Evolutionary conservation across 2,888 invertebrate species (phyloP).

Genomic region (Watsonalla cultraria): DNA sequence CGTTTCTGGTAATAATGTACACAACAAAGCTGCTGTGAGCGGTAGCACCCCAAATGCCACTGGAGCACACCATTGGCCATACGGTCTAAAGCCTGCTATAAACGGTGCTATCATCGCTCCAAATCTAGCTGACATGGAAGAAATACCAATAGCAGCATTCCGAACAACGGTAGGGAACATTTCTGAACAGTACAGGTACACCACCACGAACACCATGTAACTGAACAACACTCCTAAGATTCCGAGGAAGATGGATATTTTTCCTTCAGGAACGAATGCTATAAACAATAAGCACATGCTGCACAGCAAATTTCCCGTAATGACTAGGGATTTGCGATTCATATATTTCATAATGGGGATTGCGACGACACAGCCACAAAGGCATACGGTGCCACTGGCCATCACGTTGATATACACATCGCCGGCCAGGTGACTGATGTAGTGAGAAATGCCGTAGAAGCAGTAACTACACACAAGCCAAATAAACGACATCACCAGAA

Average conservation of each 20-base stretch:
- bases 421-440: constrained; percentile 86
- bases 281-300: constrained; percentile 80
- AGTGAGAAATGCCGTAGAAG: constrained; percentile 88
- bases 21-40: constrained; percentile 80
- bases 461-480: constrained; percentile 89
- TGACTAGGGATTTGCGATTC: constrained; percentile 81
- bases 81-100: constrained; percentile 79
- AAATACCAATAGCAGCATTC: constrained; percentile 89
- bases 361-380: constrained; percentile 77
- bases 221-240: constrained; percentile 87
- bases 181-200: constrained; percentile 90
- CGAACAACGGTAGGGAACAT: constrained; percentile 92
- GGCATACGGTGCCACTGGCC: constrained; percentile 81
- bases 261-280: constrained; percentile 72
- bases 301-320: constrained; percentile 76
- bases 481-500: constrained; percentile 83
- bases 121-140: constrained; percentile 89
- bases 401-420: constrained; percentile 89
- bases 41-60: constrained; percentile 84
- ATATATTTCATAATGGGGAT: constrained; percentile 81
- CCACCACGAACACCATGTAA: constrained; percentile 87
- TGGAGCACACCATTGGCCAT: constrained; percentile 82
- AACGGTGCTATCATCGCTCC: constrained; percentile 92
- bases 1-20: constrained; percentile 87
- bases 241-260: constrained; percentile 77